Evolutionary conservation across 1,140 invertebrate species (phyloP).

Genomic region (Littorina saxatilis): DNA sequence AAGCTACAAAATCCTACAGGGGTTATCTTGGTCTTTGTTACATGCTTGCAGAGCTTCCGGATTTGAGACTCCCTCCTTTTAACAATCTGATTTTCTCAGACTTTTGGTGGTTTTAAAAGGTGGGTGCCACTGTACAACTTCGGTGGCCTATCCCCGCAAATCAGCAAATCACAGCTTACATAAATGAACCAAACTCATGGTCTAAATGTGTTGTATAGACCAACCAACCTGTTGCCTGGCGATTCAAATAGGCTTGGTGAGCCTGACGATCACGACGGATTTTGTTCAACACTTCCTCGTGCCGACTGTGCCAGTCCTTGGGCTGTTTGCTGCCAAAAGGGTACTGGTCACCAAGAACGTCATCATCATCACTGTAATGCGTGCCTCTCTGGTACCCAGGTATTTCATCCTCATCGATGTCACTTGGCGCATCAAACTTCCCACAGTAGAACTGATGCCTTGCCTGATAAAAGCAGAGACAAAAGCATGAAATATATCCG

Average conservation of each 20-base stretch:
- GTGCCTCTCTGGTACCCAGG: not conserved
- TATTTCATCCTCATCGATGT: conserved; percentile 35
- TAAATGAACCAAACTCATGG: too few species aligned
- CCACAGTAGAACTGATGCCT: conserved; percentile 61
- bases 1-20: too few species aligned
- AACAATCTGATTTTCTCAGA: too few species aligned
- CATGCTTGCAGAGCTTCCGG: too few species aligned
- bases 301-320: conserved; percentile 48
- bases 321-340: conserved; percentile 30
- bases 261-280: conserved; percentile 42
- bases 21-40: too few species aligned
- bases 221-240: conserved; percentile 21
- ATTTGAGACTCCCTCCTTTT: too few species aligned
- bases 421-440: conserved; percentile 47
- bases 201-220: too few species aligned
- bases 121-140: too few species aligned
- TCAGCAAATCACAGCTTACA: too few species aligned
- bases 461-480: conserved; percentile 41
- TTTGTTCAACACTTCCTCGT: conserved; percentile 46
- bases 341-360: conserved; percentile 24
- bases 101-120: too few species aligned
- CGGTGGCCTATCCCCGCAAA: too few species aligned
- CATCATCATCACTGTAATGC: conserved; percentile 21
- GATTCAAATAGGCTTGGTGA: conserved; percentile 22
- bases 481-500: too few species aligned